Evolutionary conservation across 2,888 invertebrate genomes (phyloP).

Genomic region (Theretra japonica): DNA sequence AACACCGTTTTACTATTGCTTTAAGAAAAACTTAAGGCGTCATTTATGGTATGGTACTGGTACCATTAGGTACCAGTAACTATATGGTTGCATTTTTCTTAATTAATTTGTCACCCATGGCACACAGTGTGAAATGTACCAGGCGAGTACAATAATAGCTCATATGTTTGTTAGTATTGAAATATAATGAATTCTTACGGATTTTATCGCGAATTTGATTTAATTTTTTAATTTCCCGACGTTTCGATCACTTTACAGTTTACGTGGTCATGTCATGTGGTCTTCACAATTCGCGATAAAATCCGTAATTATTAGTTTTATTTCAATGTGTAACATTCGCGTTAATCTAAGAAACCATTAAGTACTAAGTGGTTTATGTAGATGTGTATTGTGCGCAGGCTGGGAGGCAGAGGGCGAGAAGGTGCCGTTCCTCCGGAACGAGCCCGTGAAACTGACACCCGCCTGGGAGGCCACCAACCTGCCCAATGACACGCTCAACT

Average conservation of each 20-base stretch:
- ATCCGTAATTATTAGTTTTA: too few species aligned
- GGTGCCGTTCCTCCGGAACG: constrained; percentile 86
- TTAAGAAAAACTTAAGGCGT: neutral
- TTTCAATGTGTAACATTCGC: too few species aligned
- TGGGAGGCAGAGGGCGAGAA: constrained; percentile 83
- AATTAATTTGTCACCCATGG: too few species aligned
- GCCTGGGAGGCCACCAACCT: constrained; percentile 95
- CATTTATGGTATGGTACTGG: neutral
- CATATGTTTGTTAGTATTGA: too few species aligned
- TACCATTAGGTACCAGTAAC: neutral
- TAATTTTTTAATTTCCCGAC: too few species aligned
- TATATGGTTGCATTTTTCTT: neutral
- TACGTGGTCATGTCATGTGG: too few species aligned
- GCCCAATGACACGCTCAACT: constrained; percentile 93
- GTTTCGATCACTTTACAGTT: too few species aligned
- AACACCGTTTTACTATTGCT: neutral
- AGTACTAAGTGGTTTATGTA: neutral
- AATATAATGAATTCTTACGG: too few species aligned
- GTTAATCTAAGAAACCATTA: too few species aligned
- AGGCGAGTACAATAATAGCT: neutral
- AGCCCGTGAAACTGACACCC: constrained; percentile 93
- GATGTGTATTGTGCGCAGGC: constrained; percentile 54
- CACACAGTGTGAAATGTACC: too few species aligned
- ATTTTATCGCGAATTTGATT: too few species aligned
- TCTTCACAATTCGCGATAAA: too few species aligned